These are phyloP conservation scores for Cygnus olor DNA, from an alignment of 2,797 vertebrate genomes.

Conservation along the genomic window DNA sequence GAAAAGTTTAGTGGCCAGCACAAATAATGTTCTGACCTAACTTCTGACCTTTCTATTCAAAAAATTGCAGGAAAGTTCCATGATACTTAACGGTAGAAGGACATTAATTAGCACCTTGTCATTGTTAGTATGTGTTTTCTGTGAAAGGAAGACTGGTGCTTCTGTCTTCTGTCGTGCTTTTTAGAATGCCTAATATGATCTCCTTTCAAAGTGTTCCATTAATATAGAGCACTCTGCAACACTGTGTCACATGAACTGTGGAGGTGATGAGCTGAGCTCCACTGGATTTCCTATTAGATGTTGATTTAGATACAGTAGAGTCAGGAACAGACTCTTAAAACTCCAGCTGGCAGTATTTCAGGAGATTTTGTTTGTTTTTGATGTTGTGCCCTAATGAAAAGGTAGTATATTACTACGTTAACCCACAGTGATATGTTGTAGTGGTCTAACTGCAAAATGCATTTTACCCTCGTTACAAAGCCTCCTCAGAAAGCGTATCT, in stretches of 20 bases:
- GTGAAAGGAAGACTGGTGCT: neutral
- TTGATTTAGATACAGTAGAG: neutral
- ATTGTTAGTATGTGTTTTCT: neutral
- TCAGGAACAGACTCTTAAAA: neutral
- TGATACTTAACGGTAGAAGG: neutral
- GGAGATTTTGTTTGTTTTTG: neutral
- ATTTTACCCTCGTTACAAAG: neutral
- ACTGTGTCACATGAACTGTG: accelerated
- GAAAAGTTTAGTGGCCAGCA: neutral
- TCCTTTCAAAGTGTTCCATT: neutral
- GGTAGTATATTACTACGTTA: neutral
- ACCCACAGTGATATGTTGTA: neutral
- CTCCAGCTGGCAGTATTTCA: neutral
- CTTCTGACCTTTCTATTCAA: neutral
- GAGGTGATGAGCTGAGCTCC: neutral
- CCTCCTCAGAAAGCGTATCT: neutral
- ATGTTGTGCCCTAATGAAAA: neutral
- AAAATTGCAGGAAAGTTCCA: neutral
- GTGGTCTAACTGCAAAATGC: neutral
- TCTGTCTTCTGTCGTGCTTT: neutral
- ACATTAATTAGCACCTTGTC: neutral
- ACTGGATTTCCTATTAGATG: neutral
- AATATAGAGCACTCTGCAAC: neutral
- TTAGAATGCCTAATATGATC: neutral
- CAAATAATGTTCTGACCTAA: neutral